A percentile compares a stretch with the other conserved stretches of the same genome.
These are phyloP conservation scores for Pogoniulus pusillus DNA, from an alignment of 2,797 vertebrate genomes.

Conservation along the genomic window DNA sequence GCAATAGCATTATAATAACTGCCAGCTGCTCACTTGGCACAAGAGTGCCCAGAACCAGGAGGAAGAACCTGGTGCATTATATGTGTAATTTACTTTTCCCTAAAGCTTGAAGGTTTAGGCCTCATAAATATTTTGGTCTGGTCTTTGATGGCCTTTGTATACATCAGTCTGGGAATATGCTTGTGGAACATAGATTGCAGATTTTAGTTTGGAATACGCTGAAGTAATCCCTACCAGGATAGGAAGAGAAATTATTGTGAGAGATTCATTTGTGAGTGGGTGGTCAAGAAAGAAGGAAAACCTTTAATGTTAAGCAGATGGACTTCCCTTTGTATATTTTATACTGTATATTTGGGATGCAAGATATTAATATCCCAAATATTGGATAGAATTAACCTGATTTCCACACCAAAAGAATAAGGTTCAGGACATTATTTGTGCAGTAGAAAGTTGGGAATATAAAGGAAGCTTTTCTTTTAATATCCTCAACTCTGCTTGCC, in stretches of 20 bases:
- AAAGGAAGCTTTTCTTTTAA: not conserved
- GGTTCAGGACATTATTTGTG: not conserved
- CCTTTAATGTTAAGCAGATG: slow-evolving; percentile 12
- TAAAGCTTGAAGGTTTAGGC: slow-evolving; percentile 5
- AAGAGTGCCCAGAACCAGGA: not conserved
- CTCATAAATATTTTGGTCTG: slow-evolving; percentile 38
- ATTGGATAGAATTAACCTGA: not conserved
- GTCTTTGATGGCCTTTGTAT: slow-evolving; percentile 31
- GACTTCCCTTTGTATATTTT: not conserved
- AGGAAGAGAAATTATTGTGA: not conserved
- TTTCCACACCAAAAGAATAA: not conserved
- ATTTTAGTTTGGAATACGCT: not conserved
- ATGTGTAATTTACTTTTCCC: slow-evolving; percentile 11
- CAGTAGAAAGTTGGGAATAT: not conserved
- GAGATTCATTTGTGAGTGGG: slow-evolving; percentile 6
- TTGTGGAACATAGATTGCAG: not conserved
- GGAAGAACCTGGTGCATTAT: not conserved
- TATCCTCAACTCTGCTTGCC: not conserved
- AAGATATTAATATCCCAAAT: not conserved
- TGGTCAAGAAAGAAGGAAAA: slow-evolving; percentile 33
- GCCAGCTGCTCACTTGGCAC: slow-evolving; percentile 60
- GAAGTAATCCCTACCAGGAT: not conserved
- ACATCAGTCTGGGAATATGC: not conserved
- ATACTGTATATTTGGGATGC: not conserved
- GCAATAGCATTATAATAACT: slow-evolving; percentile 20